phyloP scores from a whole-genome alignment of 1,140 invertebrate species.

The Orchestia grillus region DNA sequence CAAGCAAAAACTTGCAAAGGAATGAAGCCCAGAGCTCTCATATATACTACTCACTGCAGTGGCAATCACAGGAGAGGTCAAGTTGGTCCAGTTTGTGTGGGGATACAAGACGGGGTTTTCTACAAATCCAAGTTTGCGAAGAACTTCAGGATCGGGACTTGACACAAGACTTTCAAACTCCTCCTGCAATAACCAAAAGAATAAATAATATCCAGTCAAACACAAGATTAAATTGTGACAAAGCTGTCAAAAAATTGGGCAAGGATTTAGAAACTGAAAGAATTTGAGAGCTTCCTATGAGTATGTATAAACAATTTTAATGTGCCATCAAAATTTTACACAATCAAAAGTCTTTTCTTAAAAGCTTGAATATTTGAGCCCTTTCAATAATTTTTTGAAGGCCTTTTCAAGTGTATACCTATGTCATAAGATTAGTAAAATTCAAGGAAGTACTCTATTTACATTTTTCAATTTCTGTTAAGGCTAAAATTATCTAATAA shows the following conservation, averaged over 20 bases:
- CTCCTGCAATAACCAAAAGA: slow-evolving; percentile 49
- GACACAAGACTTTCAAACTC: slow-evolving; percentile 56
- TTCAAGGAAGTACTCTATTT: too few relatives aligned
- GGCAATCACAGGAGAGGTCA: slow-evolving; percentile 54
- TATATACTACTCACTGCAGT: slow-evolving; percentile 52
- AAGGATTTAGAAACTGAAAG: not conserved
- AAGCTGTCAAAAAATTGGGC: not conserved
- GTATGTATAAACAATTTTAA: not conserved
- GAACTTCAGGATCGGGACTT: slow-evolving; percentile 31
- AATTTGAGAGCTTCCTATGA: too few relatives aligned
- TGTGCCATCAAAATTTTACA: not conserved
- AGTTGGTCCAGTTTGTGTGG: slow-evolving; percentile 52
- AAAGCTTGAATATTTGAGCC: too few relatives aligned
- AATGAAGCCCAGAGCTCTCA: not conserved
- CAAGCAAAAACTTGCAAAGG: not conserved
- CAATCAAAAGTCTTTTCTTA: not conserved
- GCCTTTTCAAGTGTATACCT: too few relatives aligned
- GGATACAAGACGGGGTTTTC: slow-evolving; percentile 56
- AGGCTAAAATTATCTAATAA: too few relatives aligned
- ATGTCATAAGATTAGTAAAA: too few relatives aligned
- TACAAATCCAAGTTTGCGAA: slow-evolving; percentile 50
- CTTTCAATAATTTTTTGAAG: too few relatives aligned
- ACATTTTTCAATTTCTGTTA: too few relatives aligned
- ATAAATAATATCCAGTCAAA: not conserved
- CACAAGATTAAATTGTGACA: not conserved